phyloP scores from a whole-genome alignment of 1,140 invertebrate genomes.

The Lordiphosa clarofinis region DNA sequence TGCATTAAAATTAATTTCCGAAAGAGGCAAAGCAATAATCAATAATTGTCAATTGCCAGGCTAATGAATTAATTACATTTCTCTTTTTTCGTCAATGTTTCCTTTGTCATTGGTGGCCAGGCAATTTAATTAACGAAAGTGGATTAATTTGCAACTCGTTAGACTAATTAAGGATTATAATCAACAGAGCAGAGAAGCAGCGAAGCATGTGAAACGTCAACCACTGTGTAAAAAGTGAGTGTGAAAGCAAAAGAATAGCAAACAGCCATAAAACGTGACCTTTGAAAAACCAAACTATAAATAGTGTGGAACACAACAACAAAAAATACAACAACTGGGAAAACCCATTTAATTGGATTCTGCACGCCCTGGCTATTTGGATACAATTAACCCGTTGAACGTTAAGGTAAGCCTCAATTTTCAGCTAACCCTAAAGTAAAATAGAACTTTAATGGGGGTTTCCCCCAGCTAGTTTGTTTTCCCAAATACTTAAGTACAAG shows the following conservation, averaged over 20 bases:
- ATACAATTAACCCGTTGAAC: constrained; percentile 23
- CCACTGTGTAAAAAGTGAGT: constrained; percentile 36
- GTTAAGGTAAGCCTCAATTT: constrained; percentile 38
- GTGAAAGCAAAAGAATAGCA: constrained; percentile 43
- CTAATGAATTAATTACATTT: constrained; percentile 75
- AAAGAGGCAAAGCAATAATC: constrained; percentile 62
- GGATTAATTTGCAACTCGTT: constrained; percentile 79
- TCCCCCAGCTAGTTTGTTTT: too few relatives aligned
- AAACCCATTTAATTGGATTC: constrained; percentile 64
- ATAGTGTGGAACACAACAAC: constrained; percentile 31
- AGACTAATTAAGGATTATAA: constrained; percentile 79
- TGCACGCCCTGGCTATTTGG: constrained; percentile 35
- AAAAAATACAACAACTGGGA: constrained; percentile 9
- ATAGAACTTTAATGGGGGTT: not conserved
- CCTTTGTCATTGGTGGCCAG: constrained; percentile 21
- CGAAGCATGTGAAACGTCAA: constrained; percentile 35
- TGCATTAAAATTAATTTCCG: constrained; percentile 49
- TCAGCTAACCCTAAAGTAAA: not conserved
- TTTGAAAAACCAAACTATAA: constrained; percentile 47
- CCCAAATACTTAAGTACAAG: too few relatives aligned
- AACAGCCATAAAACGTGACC: constrained; percentile 44
- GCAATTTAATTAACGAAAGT: constrained; percentile 79
- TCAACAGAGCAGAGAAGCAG: constrained; percentile 41
- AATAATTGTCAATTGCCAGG: constrained; percentile 72
- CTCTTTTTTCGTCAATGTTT: not conserved